A percentile compares a stretch with the other conserved stretches of the same genome.
Conservation (phyloP, 1,140 invertebrate species). For the Callitettix versicolor region DNA sequence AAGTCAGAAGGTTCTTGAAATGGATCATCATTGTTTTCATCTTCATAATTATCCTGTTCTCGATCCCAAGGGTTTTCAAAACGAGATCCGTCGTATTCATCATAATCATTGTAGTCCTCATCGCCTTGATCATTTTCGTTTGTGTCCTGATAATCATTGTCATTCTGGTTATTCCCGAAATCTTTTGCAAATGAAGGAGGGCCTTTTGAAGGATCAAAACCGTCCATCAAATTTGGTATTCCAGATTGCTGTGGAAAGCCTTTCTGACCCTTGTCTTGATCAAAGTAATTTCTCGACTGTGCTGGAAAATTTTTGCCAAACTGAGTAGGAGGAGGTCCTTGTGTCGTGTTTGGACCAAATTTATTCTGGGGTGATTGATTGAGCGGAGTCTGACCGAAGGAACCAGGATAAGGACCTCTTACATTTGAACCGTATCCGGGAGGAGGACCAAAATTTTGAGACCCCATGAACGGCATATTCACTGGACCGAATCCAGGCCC, state of each 20-base stretch:
- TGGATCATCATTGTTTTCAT: too few species aligned
- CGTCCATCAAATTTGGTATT: conserved; percentile 11
- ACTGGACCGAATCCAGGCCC: not conserved
- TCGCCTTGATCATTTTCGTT: too few species aligned
- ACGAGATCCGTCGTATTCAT: not conserved
- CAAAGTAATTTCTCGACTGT: not conserved
- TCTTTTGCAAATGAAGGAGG: too few species aligned
- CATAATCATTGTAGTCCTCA: not conserved
- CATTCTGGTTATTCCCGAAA: too few species aligned
- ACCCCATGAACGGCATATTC: conserved; percentile 1
- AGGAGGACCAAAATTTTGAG: conserved; percentile 13
- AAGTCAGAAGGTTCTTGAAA: too few species aligned
- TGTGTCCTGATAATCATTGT: too few species aligned
- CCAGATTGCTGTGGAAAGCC: too few species aligned
- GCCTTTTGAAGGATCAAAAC: conserved; percentile 7
- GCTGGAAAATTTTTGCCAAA: not conserved
- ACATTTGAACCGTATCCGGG: conserved; percentile 10
- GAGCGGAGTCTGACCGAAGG: too few species aligned
- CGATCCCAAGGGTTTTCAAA: too few species aligned
- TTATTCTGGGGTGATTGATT: not conserved
- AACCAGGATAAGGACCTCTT: conserved; percentile 8
- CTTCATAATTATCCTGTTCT: too few species aligned
- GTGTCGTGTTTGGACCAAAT: not conserved
- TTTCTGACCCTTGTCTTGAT: not conserved
- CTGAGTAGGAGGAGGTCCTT: not conserved